phyloP scores from a whole-genome alignment of 2,113 vertebrate genomes.

The Indicator maculatus region DNA sequence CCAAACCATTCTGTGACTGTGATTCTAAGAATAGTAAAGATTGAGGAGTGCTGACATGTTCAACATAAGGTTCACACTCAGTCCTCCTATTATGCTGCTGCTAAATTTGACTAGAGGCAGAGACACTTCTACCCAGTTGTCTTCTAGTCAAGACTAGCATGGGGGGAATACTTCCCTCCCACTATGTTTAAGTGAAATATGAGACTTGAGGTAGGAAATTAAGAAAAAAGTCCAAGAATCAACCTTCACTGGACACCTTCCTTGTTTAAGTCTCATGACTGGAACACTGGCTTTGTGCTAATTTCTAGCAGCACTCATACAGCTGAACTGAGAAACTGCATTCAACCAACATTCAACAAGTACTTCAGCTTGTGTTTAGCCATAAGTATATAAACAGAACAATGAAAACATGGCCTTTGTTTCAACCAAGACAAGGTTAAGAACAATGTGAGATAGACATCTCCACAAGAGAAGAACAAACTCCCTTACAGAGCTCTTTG shows the following conservation, averaged over 20 bases:
- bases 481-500: background rate
- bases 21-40: background rate
- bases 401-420: background rate
- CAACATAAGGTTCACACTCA: background rate
- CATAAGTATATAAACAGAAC: background rate
- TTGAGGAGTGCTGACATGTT: background rate
- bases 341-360: background rate
- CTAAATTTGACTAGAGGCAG: background rate
- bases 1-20: too few species aligned
- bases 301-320: background rate
- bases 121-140: background rate
- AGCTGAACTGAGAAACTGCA: accelerated
- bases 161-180: background rate
- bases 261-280: background rate
- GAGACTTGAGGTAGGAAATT: background rate
- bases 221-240: background rate
- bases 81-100: background rate
- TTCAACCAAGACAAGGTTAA: background rate
- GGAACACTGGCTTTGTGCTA: background rate
- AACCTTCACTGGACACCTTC: background rate
- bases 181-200: background rate
- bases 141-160: background rate
- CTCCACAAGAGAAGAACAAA: background rate
- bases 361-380: background rate
- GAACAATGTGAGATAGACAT: background rate